These are phyloP conservation scores for Eremobia ochroleuca DNA, from an alignment of 2,888 invertebrate genomes.

Conservation along the genomic window DNA sequence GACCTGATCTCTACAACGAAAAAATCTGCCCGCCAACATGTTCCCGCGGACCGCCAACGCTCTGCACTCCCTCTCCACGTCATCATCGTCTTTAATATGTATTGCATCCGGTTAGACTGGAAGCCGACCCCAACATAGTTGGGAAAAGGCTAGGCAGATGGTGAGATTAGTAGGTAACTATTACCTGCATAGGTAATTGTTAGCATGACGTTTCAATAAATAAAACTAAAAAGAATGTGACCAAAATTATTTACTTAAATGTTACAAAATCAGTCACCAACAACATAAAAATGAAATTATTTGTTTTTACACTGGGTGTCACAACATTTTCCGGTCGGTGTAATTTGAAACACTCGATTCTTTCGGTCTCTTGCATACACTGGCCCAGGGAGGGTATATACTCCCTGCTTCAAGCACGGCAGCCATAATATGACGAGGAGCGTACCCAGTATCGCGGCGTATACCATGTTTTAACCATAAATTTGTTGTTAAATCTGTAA, in stretches of 20 bases:
- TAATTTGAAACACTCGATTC: conserved; percentile 78
- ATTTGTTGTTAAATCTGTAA: conserved; percentile 35
- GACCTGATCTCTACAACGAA: no score
- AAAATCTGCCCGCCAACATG: no score
- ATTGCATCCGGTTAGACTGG: neutral
- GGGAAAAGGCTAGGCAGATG: neutral
- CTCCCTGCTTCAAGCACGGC: conserved; percentile 77
- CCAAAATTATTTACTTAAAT: conserved; percentile 14
- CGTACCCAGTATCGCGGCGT: conserved; percentile 70
- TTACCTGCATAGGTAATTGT: neutral
- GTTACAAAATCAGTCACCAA: neutral
- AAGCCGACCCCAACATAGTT: neutral
- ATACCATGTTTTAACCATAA: conserved; percentile 72
- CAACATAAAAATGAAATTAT: conserved; percentile 11
- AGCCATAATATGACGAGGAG: conserved; percentile 76
- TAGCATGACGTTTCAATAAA: neutral
- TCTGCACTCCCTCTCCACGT: no score
- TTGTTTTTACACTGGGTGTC: conserved; percentile 59
- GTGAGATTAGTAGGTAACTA: neutral
- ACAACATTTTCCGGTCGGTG: conserved; percentile 79
- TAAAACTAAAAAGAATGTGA: conserved; percentile 15
- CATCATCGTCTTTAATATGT: no score
- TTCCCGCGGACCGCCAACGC: no score
- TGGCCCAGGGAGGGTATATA: conserved; percentile 73
- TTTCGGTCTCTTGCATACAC: conserved; percentile 81